phyloP scores from a whole-genome alignment of 2,113 vertebrate species.

The Xiphias gladius region DNA sequence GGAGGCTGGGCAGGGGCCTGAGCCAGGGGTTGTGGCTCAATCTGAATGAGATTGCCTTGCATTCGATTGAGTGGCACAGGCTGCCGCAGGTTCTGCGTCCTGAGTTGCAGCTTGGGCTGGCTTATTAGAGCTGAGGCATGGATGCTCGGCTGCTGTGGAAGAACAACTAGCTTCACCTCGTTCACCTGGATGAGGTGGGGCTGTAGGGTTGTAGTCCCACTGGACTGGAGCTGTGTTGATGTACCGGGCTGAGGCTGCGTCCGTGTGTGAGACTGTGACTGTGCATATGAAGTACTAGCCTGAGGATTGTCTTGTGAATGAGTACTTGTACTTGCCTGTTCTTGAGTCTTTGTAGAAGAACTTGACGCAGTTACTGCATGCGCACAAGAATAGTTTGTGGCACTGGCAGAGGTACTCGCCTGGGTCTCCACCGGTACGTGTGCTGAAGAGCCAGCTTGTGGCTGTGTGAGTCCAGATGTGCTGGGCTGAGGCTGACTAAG shows the following conservation, averaged over 20 bases:
- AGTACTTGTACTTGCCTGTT: slow-evolving; percentile 39
- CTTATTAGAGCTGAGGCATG: slow-evolving; percentile 46
- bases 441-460: slow-evolving; percentile 38
- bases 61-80: background rate
- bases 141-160: slow-evolving; percentile 55
- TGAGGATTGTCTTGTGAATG: slow-evolving; percentile 61
- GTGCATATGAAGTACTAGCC: slow-evolving; percentile 70
- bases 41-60: slow-evolving; percentile 71
- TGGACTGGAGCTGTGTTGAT: slow-evolving; percentile 32
- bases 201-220: background rate
- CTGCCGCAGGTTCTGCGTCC: slow-evolving; percentile 17
- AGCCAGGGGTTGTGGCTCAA: slow-evolving; percentile 65
- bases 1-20: slow-evolving; percentile 63
- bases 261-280: slow-evolving; percentile 9
- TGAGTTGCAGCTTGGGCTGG: slow-evolving; percentile 35
- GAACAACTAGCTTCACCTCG: slow-evolving; percentile 31
- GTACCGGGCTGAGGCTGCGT: slow-evolving; percentile 51
- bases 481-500: slow-evolving; percentile 48
- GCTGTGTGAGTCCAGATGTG: slow-evolving; percentile 57
- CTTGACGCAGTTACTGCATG: slow-evolving; percentile 12
- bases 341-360: slow-evolving; percentile 45
- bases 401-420: slow-evolving; percentile 28
- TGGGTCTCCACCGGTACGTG: slow-evolving; percentile 1
- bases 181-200: slow-evolving; percentile 16
- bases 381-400: slow-evolving; percentile 7